A percentile compares a stretch with the other conserved stretches of the same genome.
Conservation (phyloP, 2,113 vertebrate genomes). For the Indri indri region DNA sequence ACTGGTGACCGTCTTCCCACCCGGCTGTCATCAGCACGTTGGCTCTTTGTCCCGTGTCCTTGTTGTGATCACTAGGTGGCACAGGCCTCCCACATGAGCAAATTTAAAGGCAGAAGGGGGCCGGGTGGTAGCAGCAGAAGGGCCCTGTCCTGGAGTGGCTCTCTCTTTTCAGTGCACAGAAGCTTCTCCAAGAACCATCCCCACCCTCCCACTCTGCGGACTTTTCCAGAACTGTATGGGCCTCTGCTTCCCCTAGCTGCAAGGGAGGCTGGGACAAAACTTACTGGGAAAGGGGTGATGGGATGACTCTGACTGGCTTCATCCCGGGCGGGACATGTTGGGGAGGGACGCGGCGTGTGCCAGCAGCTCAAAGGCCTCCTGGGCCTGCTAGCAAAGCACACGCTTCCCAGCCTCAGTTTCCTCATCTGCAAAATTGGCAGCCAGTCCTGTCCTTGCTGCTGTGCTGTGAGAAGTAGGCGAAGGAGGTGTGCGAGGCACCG, state of each 20-base stretch:
- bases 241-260: background rate
- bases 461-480: background rate
- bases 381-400: background rate
- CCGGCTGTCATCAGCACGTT: accelerated
- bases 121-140: background rate
- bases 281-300: background rate
- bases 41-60: background rate
- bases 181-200: background rate
- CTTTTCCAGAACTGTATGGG: background rate
- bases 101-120: background rate
- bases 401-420: background rate
- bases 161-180: background rate
- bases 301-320: background rate
- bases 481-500: accelerated
- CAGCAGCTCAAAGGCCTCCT: background rate
- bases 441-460: background rate
- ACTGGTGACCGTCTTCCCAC: background rate
- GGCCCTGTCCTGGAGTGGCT: background rate
- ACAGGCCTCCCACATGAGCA: background rate
- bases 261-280: background rate
- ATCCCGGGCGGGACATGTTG: accelerated
- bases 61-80: background rate
- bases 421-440: background rate
- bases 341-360: accelerated
- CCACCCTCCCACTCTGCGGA: no score